phyloP scores from a whole-genome alignment of 1,140 invertebrate species.

The Drosophila navojoa region DNA sequence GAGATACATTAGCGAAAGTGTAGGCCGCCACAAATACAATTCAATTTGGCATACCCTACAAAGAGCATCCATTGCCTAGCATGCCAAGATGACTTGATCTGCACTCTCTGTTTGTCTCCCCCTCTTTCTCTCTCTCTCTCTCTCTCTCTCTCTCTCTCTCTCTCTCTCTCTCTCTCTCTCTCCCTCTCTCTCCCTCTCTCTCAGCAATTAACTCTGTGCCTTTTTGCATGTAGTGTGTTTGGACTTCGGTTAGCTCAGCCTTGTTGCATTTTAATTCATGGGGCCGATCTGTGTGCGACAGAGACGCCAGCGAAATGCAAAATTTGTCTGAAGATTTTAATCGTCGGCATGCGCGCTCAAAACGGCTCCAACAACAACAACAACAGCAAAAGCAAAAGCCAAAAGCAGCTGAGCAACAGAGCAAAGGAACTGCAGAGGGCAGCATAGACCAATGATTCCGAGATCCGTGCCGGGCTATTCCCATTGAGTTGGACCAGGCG shows the following conservation, averaged over 20 bases:
- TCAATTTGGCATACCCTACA: conserved; percentile 68
- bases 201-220: not conserved
- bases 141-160: no score
- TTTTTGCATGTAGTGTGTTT: conserved; percentile 14
- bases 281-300: conserved; percentile 54
- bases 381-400: conserved; percentile 10
- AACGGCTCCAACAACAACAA: conserved; percentile 56
- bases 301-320: conserved; percentile 79
- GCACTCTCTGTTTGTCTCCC: no score
- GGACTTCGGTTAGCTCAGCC: not conserved
- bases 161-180: no score
- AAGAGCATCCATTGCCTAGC: not conserved
- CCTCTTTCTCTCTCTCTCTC: no score
- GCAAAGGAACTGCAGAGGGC: conserved; percentile 15
- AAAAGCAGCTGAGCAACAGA: conserved; percentile 8
- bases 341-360: conserved; percentile 77
- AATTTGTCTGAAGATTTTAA: conserved; percentile 83
- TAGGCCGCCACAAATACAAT: conserved; percentile 74
- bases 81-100: not conserved
- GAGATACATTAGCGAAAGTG: conserved; percentile 82
- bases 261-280: conserved; percentile 73
- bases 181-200: no score
- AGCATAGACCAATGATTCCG: conserved; percentile 37
- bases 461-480: conserved; percentile 64
- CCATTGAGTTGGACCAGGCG: conserved; percentile 64